A percentile compares a stretch with the other conserved stretches of the same genome.
phyloP scores from a whole-genome alignment of 2,888 invertebrate species.

The Noctua janthe region DNA sequence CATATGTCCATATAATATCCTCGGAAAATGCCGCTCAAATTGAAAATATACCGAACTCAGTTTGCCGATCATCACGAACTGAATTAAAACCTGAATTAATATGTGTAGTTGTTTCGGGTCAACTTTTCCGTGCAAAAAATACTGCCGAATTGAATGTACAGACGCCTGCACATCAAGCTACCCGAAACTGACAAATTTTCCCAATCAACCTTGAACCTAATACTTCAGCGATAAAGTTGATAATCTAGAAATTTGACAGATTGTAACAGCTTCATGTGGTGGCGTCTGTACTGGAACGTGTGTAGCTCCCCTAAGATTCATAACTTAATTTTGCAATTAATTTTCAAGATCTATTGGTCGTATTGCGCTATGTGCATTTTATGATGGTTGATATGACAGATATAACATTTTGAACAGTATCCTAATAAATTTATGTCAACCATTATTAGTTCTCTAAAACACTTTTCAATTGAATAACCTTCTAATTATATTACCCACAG shows the following conservation, averaged over 20 bases:
- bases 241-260: too few relatives aligned
- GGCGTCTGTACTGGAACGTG: neutral
- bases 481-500: neutral
- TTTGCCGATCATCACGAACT: neutral
- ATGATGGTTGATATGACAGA: neutral
- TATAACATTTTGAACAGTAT: neutral
- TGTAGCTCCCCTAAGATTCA: neutral
- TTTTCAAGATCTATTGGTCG: neutral
- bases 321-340: neutral
- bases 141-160: neutral
- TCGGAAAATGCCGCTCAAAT: neutral
- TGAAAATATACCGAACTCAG: neutral
- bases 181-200: too few relatives aligned
- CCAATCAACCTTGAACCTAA: too few relatives aligned
- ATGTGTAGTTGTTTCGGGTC: neutral
- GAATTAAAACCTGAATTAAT: neutral
- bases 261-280: too few relatives aligned
- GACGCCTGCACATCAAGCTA: too few relatives aligned
- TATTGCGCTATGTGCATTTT: conserved; percentile 1
- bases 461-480: neutral
- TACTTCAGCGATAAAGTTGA: too few relatives aligned
- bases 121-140: neutral
- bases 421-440: neutral
- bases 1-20: neutral
- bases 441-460: neutral